These are phyloP conservation scores for Lepus oiostolus DNA, from an alignment of 2,797 vertebrate species.

Conservation along the genomic window DNA sequence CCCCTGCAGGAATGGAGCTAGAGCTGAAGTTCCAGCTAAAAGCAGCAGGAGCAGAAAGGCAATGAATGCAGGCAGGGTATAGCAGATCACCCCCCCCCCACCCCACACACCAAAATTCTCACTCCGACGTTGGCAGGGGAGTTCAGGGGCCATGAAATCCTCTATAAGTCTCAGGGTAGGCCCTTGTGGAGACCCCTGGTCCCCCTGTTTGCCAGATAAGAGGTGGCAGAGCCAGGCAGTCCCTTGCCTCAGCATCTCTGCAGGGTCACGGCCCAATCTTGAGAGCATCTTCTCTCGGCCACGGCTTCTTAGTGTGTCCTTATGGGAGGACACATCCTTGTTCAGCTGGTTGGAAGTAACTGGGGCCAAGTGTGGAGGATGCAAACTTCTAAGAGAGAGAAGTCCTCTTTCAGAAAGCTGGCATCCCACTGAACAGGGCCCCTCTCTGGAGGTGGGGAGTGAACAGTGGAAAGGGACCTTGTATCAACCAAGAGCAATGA, in stretches of 20 bases:
- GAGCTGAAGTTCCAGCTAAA: conserved; percentile 36
- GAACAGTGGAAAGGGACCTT: background rate
- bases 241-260: background rate
- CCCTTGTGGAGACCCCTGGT: background rate
- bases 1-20: conserved; percentile 51
- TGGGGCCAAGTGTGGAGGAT: background rate
- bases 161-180: background rate
- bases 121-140: conserved; percentile 1
- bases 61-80: background rate
- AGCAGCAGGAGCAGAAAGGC: conserved; percentile 5
- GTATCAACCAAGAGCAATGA: conserved; percentile 14
- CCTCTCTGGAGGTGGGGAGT: background rate
- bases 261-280: background rate
- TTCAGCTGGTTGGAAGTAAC: background rate
- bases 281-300: background rate
- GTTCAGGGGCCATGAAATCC: background rate
- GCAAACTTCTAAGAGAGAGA: background rate
- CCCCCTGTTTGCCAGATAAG: background rate
- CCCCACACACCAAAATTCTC: background rate
- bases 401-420: background rate
- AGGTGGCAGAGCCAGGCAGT: background rate
- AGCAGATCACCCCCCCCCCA: background rate
- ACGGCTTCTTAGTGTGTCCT: background rate
- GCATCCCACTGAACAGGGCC: background rate
- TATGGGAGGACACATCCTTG: background rate